Conservation (phyloP, 92 coral and sea anemone genomes). For the Actinernus sp. region DNA sequence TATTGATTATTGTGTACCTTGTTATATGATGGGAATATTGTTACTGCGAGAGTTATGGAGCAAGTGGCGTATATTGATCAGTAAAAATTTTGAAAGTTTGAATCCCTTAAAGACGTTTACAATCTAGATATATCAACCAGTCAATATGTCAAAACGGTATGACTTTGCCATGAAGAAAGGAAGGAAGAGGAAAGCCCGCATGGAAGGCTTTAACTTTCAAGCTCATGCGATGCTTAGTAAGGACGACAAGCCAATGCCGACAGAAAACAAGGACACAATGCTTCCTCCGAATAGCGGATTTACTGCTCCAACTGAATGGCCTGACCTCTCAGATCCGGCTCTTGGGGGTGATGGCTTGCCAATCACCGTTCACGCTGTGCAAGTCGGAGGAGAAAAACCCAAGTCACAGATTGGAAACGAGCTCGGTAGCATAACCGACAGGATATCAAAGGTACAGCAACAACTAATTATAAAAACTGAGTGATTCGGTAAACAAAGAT, state of each 20-base stretch:
- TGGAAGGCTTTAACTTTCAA: constrained; percentile 37
- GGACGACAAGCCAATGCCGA: constrained; percentile 1
- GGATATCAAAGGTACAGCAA: constrained; percentile 75
- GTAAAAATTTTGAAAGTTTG: too few relatives aligned
- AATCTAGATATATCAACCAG: too few relatives aligned
- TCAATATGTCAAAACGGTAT: constrained; percentile 72
- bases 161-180: constrained; percentile 72
- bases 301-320: constrained; percentile 25
- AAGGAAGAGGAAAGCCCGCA: constrained; percentile 13
- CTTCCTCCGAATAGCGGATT: constrained; percentile 8
- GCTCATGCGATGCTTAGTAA: constrained; percentile 17
- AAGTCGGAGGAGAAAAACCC: constrained; percentile 50
- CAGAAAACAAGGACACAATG: constrained; percentile 23
- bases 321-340: constrained; percentile 19
- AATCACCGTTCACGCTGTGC: constrained; percentile 56
- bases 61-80: too few relatives aligned
- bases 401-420: constrained; percentile 68
- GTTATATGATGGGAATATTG: too few relatives aligned
- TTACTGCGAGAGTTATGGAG: too few relatives aligned
- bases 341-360: constrained; percentile 10
- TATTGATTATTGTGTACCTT: too few relatives aligned
- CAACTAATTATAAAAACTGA: too few relatives aligned
- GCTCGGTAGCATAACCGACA: constrained; percentile 74
- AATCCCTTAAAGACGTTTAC: too few relatives aligned
- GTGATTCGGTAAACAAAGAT: too few relatives aligned